These are phyloP conservation scores for Hyles vespertilio DNA, from an alignment of 1,140 invertebrate genomes.

Conservation along the genomic window DNA sequence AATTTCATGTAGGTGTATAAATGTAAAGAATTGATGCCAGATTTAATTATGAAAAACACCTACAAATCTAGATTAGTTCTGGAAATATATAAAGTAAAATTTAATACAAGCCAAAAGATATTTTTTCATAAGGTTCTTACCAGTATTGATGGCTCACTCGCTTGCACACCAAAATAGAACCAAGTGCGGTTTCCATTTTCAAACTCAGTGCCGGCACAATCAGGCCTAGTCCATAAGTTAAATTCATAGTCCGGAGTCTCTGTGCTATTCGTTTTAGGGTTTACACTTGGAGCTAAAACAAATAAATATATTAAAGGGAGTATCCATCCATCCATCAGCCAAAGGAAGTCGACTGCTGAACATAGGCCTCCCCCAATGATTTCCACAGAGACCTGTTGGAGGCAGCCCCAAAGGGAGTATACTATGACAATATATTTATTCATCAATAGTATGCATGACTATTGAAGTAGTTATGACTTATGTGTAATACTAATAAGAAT, in stretches of 20 bases:
- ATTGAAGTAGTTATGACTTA: too few relatives aligned
- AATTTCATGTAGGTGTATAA: too few relatives aligned
- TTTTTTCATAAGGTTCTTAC: constrained; percentile 26
- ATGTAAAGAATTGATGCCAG: too few relatives aligned
- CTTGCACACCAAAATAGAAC: constrained; percentile 94
- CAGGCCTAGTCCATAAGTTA: constrained; percentile 93
- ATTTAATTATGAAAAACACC: too few relatives aligned
- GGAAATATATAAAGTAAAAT: not conserved
- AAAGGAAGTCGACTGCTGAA: too few relatives aligned
- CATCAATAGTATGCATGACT: not conserved
- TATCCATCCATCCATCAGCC: too few relatives aligned
- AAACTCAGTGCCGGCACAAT: constrained; percentile 91
- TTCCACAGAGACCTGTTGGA: too few relatives aligned
- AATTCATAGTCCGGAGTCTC: constrained; percentile 85
- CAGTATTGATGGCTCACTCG: constrained; percentile 49
- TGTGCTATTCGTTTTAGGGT: constrained; percentile 45
- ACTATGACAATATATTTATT: not conserved
- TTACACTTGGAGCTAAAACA: constrained; percentile 42
- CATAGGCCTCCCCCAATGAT: too few relatives aligned
- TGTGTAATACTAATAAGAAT: too few relatives aligned
- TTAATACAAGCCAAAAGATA: not conserved
- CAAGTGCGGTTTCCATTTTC: constrained; percentile 94
- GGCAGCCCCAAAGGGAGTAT: too few relatives aligned
- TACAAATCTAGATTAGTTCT: too few relatives aligned
- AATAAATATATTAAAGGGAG: not conserved